Base-by-base conservation (phyloP, 1,140 invertebrate species). In the Scaptomyza montana region DNA sequence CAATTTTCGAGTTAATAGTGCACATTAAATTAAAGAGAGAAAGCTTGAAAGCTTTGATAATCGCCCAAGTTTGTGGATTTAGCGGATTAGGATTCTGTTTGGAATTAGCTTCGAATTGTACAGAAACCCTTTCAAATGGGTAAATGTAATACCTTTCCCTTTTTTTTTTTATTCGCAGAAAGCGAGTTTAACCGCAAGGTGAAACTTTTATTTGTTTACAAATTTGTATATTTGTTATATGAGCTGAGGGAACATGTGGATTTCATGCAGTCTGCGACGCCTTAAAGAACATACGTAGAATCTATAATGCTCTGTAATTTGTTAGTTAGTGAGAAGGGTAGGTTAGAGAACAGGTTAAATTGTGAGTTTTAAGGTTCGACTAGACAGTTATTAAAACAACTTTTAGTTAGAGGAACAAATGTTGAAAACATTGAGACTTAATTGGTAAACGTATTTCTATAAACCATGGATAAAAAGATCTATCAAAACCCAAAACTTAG, bases 121-220 rank as follows among this genome's bases (percentile, higher is more conserved):
- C 19, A 19, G 39, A 1, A 12, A 12, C 77, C 81, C 70, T 86
- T 87, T 63, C 13, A n/a, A 36, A 5, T 43, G 16, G 49, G 46
- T 65, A 74, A 74, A 80, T 67, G 53, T 7, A 67, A 86, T 68
- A 78, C 71, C 77, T 77, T 77, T 85, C 65, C 67, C 75, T 74
- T 66, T 61, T 3, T 5, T 54, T 6, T 16, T 16, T 16, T 64
- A 73, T 49, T 19, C 13, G 36, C 8, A 39, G 8, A 9, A 8
- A 36, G 30, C 30, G 30, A 30, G 4, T 30, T 30, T 6, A 59
- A 19, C 19, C 39, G 46, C 64, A 33, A 75, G 85, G 80, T 74
- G 80, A 84, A 86, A 82, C 79, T 81, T 68, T 78, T 59, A 13
- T 63, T 61, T 70, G 46, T 70, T 63, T 43, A 39, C 16, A 60